These are phyloP conservation scores for Drosophila setosimentum DNA, from an alignment of 2,888 invertebrate genomes.

Conservation along the genomic window DNA sequence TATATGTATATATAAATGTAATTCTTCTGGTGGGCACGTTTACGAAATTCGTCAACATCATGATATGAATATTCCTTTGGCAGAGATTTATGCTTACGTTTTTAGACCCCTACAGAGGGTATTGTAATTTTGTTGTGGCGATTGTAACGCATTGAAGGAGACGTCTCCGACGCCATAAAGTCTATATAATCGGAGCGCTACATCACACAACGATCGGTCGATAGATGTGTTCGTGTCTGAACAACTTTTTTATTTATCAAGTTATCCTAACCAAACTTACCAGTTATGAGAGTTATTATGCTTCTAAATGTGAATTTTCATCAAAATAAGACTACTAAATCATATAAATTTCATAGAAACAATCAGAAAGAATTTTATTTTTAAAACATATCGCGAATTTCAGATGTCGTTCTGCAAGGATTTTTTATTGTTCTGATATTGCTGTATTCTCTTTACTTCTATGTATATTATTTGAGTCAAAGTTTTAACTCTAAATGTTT, in stretches of 20 bases:
- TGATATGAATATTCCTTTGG: background rate
- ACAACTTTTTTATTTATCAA: background rate
- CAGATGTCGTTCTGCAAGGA: background rate
- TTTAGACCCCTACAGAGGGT: background rate
- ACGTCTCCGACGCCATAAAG: background rate
- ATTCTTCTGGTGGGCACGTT: constrained; percentile 34
- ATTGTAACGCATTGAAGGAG: background rate
- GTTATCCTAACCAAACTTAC: background rate
- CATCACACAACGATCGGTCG: background rate
- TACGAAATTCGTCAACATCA: constrained; percentile 52
- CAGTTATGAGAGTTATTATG: background rate
- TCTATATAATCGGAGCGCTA: background rate
- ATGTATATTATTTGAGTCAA: background rate
- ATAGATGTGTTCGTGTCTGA: background rate
- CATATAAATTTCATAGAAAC: background rate
- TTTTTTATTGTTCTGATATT: background rate
- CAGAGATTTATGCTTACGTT: background rate
- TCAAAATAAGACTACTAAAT: background rate
- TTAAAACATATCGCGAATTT: background rate
- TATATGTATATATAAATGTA: constrained; percentile 39
- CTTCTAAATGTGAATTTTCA: background rate
- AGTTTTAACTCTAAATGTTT: background rate
- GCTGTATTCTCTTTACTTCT: background rate
- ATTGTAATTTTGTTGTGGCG: background rate
- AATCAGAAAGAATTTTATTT: background rate